Percentiles rank a stretch among this genome's conserved stretches.
These are phyloP conservation scores for Ophion ellenae DNA, from an alignment of 2,888 invertebrate genomes.

Conservation along the genomic window DNA sequence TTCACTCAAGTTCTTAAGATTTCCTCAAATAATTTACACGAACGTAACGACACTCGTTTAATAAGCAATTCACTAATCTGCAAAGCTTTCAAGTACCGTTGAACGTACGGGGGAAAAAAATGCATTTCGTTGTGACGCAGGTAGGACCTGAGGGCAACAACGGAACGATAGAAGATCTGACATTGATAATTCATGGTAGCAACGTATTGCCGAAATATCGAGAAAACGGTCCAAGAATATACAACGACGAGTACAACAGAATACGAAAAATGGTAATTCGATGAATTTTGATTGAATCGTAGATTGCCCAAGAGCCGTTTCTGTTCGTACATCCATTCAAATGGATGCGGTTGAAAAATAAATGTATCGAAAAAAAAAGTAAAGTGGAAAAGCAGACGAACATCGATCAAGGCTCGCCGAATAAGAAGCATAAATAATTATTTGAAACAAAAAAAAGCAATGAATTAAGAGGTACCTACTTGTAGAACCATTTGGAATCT, in stretches of 20 bases:
- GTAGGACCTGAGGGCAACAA: slow-evolving; percentile 83
- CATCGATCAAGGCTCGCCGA: neutral
- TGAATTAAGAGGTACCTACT: slow-evolving; percentile 4
- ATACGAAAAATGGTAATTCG: slow-evolving; percentile 78
- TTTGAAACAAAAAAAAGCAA: neutral
- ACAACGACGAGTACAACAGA: slow-evolving; percentile 85
- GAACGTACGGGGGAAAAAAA: neutral
- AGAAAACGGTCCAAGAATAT: slow-evolving; percentile 85
- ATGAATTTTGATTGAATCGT: neutral
- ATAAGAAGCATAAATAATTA: neutral
- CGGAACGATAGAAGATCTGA: slow-evolving; percentile 86
- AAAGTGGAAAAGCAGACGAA: neutral
- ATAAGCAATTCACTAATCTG: neutral
- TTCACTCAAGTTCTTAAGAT: no score
- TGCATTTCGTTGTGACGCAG: slow-evolving; percentile 74
- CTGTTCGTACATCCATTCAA: neutral
- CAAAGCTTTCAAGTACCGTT: neutral
- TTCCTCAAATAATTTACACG: no score
- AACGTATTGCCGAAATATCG: slow-evolving; percentile 87
- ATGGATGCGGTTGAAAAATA: neutral
- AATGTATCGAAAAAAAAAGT: neutral
- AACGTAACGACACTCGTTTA: no score
- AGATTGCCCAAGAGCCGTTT: neutral
- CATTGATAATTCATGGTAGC: slow-evolving; percentile 91
- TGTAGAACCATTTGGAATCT: slow-evolving; percentile 49